These are phyloP conservation scores for Coreoperca whiteheadi DNA, from an alignment of 2,113 vertebrate species.

Conservation along the genomic window DNA sequence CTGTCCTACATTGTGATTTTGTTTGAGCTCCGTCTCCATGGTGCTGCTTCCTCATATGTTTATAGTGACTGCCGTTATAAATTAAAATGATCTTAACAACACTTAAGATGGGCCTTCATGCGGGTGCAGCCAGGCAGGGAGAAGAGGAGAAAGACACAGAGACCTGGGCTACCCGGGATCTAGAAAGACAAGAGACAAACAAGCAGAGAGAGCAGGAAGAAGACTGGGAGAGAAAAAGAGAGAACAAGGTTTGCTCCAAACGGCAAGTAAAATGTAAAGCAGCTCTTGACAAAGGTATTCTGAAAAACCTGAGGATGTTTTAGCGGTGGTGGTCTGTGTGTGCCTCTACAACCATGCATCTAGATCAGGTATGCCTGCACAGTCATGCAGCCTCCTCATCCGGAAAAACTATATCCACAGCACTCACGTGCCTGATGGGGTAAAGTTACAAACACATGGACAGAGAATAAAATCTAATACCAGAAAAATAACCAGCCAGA, in stretches of 20 bases:
- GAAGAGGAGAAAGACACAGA: constrained; percentile 55
- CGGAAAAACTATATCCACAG: constrained; percentile 30
- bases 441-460: constrained; percentile 53
- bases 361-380: constrained; percentile 22
- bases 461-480: constrained; percentile 36
- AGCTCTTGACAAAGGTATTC: constrained; percentile 6
- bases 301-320: constrained; percentile 11
- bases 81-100: constrained; percentile 87
- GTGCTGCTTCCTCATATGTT: constrained; percentile 86
- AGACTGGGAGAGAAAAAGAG: not conserved
- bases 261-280: constrained; percentile 1
- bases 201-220: not conserved
- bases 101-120: constrained; percentile 78
- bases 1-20: constrained; percentile 85
- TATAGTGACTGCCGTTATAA: constrained; percentile 86
- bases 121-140: constrained; percentile 67
- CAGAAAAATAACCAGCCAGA: constrained; percentile 14
- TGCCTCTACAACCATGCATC: not conserved
- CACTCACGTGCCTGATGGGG: constrained; percentile 21
- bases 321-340: too few relatives aligned
- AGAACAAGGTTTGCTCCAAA: not conserved
- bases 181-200: constrained; percentile 39
- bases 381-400: constrained; percentile 43
- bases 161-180: constrained; percentile 56
- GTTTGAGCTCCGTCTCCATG: constrained; percentile 87